A percentile compares a stretch with the other conserved stretches of the same genome.
phyloP scores from a whole-genome alignment of 2,797 vertebrate species.

The Poeciliopsis paucimaculata region DNA sequence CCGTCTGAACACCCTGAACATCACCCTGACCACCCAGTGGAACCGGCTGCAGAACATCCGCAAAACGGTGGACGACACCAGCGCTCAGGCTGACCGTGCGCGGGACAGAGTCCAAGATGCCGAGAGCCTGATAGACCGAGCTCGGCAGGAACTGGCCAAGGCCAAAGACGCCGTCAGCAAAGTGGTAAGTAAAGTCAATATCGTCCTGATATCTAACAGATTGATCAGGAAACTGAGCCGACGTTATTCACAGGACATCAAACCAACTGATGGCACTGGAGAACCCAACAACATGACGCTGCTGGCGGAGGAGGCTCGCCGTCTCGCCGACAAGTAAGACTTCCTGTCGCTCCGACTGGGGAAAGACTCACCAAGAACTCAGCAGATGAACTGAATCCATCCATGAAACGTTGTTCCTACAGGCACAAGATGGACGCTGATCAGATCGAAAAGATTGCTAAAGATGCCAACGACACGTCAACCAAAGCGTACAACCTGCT shows the following conservation, averaged over 20 bases:
- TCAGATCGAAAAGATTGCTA: slow-evolving; percentile 91
- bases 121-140: slow-evolving; percentile 86
- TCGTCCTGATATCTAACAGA: accelerated
- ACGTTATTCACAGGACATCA: slow-evolving; percentile 83
- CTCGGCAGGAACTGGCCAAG: slow-evolving; percentile 89
- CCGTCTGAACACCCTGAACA: slow-evolving; percentile 89
- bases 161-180: slow-evolving; percentile 88
- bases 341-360: not conserved
- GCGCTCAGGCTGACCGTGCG: slow-evolving; percentile 86
- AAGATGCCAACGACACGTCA: slow-evolving; percentile 93
- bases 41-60: slow-evolving; percentile 92
- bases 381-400: not conserved
- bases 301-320: slow-evolving; percentile 93
- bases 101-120: slow-evolving; percentile 84
- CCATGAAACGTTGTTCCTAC: not conserved
- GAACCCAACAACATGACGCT: slow-evolving; percentile 97
- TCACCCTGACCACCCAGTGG: slow-evolving; percentile 88
- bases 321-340: slow-evolving; percentile 89
- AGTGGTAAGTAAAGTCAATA: slow-evolving; percentile 82
- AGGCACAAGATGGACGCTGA: slow-evolving; percentile 95
- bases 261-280: slow-evolving; percentile 81
- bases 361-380: not conserved
- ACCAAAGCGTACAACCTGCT: slow-evolving; percentile 90
- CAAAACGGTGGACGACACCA: slow-evolving; percentile 86
- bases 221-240: not conserved